Evolutionary conservation across 2,888 invertebrate species (phyloP).

Genomic region (Rhagonycha lutea): DNA sequence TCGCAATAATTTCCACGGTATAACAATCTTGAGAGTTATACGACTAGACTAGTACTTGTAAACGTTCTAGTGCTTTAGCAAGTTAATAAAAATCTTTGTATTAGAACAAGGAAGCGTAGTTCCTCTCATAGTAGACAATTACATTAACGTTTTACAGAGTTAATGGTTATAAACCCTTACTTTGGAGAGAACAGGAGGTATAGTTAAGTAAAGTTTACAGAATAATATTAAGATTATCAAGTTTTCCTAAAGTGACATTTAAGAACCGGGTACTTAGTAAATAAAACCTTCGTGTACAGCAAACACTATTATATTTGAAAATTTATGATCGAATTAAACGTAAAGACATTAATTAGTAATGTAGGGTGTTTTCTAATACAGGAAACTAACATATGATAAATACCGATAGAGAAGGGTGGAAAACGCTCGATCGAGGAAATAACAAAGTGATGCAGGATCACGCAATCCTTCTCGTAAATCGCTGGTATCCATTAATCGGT

Average conservation of each 20-base stretch:
- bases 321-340: not conserved
- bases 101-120: conserved; percentile 4
- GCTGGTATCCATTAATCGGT: conserved; percentile 38
- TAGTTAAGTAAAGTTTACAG: conserved; percentile 6
- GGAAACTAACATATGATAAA: conserved; percentile 27
- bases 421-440: conserved; percentile 35
- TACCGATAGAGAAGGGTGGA: conserved; percentile 25
- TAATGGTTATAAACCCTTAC: conserved; percentile 7
- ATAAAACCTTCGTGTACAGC: not conserved
- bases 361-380: conserved; percentile 18
- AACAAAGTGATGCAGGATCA: conserved; percentile 38
- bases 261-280: not conserved
- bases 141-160: conserved; percentile 6
- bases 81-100: conserved; percentile 18
- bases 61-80: conserved; percentile 8
- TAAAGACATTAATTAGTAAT: not conserved
- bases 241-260: conserved; percentile 7
- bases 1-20: conserved; percentile 22
- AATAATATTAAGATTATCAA: conserved; percentile 6
- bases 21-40: conserved; percentile 19
- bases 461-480: conserved; percentile 40
- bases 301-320: not conserved
- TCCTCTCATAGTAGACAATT: conserved; percentile 8
- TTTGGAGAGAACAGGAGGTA: not conserved
- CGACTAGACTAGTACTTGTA: conserved; percentile 13